Base-by-base conservation (phyloP, 2,888 invertebrate species). In the Aplocera efformata region DNA sequence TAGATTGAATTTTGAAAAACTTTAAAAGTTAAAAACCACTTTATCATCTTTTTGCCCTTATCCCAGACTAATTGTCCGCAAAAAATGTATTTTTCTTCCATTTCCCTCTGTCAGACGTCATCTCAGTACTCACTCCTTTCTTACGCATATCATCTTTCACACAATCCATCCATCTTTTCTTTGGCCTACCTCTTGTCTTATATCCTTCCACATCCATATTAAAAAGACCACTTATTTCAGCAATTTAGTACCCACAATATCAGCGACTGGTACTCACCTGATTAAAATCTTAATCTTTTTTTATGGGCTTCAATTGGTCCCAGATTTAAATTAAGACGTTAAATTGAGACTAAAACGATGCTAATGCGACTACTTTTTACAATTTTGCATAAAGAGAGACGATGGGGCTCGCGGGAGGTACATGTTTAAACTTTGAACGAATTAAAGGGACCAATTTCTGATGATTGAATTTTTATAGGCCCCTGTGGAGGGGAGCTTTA, bases 321-420 rank as follows among this genome's bases (percentile, higher is more conserved):
- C 65, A 62, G 71, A 76, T 80, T 79, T 67, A 76, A 81, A 82
- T 81, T 71, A 76, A 81, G 78, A 75, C 71, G 68, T 80, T 73
- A 70, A 78, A 67, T 62, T 60, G 68, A 50, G 67, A 74, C 72
- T 67, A 68, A 63, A 76, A 63, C 64, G 72, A 70, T 67, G 72
- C 74, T 81, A 81, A 81, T 79, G 79, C 78, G 71, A 50, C 45
- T 50, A 56, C 45, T 49, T 61, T 63, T 58, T 61, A 60, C 60
- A 79, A 65, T 75, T 79, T 73, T 71, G 72, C 73, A 72, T 71
- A 70, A 71, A 66, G 65, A 58, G 46, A 37, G 39, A 35, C 43
- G 48, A 49, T 36, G 20, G 28, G 32, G 37, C 49, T 53, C 53
- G 60, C 60, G 59, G 62, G 60, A 44, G 60, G 60, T 43, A 48